Base-by-base conservation (phyloP, 2,888 invertebrate genomes). In the Caprella mutica region DNA sequence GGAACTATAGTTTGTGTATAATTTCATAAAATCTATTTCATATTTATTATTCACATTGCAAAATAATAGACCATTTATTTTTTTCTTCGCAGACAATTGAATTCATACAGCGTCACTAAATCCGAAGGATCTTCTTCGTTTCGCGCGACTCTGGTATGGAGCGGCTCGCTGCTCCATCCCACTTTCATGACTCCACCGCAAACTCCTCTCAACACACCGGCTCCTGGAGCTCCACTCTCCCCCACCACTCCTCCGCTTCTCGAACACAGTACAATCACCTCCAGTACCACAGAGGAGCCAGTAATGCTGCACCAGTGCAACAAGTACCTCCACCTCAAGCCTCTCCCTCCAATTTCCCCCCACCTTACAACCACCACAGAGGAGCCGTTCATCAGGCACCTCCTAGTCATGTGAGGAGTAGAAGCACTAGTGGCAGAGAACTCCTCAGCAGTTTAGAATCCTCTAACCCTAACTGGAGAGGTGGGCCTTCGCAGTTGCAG, bases 281-380 rank as follows among this genome's bases (percentile, higher is more conserved):
- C 53, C 48, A 48, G 30, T 48, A 48, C 48, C 48, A 48, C 27
- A 30, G 29, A 21, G 29, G 48, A 30, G 21, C 29, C 26, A n/a
- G n/a, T n/a, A n/a, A n/a, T n/a, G n/a, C n/a, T n/a, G n/a, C n/a
- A n/a, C n/a, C n/a, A n/a, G n/a, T n/a, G n/a, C n/a, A n/a, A n/a
- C n/a, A n/a, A n/a, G n/a, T n/a, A n/a, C n/a, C n/a, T n/a, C n/a
- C n/a, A n/a, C n/a, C n/a, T n/a, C n/a, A n/a, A n/a, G n/a, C n/a
- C n/a, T n/a, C n/a, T n/a, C n/a, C n/a, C n/a, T n/a, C n/a, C n/a
- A n/a, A n/a, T n/a, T n/a, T n/a, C n/a, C n/a, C n/a, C n/a, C n/a
- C n/a, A n/a, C n/a, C n/a, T n/a, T n/a, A n/a, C n/a, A n/a, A n/a
- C n/a, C n/a, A n/a, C n/a, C n/a, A n/a, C n/a, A n/a, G n/a, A n/a